phyloP scores from a whole-genome alignment of 2,797 vertebrate species.

The Microcaecilia unicolor region DNA sequence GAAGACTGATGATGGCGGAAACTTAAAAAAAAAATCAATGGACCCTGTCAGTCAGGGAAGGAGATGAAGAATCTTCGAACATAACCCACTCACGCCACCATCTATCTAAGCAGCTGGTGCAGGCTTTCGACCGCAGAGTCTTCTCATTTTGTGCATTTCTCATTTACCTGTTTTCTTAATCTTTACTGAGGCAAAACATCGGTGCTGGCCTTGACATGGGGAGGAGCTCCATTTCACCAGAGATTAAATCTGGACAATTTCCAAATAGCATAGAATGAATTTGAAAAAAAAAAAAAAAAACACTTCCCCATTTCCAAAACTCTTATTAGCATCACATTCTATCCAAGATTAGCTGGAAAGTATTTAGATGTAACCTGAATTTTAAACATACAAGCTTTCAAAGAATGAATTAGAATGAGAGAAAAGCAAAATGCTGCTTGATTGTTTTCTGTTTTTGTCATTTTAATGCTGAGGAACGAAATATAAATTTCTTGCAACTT shows the following conservation, averaged over 20 bases:
- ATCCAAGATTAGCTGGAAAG: constrained; percentile 62
- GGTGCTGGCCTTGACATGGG: background rate
- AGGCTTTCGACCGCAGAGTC: constrained; percentile 64
- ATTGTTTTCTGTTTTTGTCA: no score
- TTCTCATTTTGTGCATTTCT: constrained; percentile 14
- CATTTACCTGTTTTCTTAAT: constrained; percentile 19
- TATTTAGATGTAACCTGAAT: constrained; percentile 58
- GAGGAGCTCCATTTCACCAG: constrained; percentile 10
- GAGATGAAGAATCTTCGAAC: constrained; percentile 64
- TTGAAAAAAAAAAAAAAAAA: constrained; percentile 59
- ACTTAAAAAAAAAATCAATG: constrained; percentile 97
- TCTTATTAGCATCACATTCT: constrained; percentile 64
- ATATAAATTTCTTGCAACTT: no score
- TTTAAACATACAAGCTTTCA: constrained; percentile 36
- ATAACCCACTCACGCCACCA: constrained; percentile 71
- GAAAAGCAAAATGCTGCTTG: no score
- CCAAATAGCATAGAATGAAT: constrained; percentile 51
- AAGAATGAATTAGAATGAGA: no score
- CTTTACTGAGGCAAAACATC: constrained; percentile 15
- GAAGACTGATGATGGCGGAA: constrained; percentile 92
- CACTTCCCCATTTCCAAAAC: constrained; percentile 48
- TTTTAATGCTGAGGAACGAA: no score
- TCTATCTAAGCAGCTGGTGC: constrained; percentile 51
- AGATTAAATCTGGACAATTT: no score
- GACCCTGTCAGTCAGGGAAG: constrained; percentile 86